Conservation (phyloP, 2,113 vertebrate species). For the Noturus placidus region DNA sequence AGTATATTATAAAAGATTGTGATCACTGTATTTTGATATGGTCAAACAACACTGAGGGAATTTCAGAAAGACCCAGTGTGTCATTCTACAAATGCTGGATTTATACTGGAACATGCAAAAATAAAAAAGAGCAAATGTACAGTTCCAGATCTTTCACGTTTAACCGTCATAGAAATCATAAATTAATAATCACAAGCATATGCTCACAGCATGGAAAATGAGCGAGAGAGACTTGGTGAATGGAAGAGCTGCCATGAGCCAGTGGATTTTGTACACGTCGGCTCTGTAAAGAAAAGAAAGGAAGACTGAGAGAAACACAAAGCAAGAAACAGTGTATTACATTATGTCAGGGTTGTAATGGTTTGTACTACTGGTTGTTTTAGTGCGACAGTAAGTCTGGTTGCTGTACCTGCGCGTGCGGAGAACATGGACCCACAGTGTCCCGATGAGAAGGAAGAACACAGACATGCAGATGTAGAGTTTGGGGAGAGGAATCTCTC, state of each 20-base stretch:
- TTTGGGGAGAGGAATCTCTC: slow-evolving; percentile 84
- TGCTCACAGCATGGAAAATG: slow-evolving; percentile 81
- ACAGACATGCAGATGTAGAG: slow-evolving; percentile 83
- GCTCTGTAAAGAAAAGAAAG: slow-evolving; percentile 64
- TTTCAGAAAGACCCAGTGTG: too few species aligned
- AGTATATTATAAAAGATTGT: too few species aligned
- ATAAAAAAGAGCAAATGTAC: not conserved
- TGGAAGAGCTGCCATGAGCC: slow-evolving; percentile 87
- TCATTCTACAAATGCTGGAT: not conserved
- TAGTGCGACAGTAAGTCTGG: not conserved
- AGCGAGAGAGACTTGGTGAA: slow-evolving; percentile 86
- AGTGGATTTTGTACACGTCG: slow-evolving; percentile 87
- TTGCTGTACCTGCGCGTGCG: slow-evolving; percentile 75
- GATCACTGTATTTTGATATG: too few species aligned
- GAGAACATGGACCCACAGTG: slow-evolving; percentile 81
- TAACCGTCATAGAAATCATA: not conserved
- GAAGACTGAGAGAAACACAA: not conserved
- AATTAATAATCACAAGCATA: not conserved
- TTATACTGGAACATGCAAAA: not conserved
- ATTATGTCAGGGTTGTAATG: not conserved
- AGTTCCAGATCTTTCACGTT: not conserved
- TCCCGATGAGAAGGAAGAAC: slow-evolving; percentile 81
- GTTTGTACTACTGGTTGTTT: not conserved
- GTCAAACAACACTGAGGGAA: not conserved
- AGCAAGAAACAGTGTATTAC: not conserved